A percentile compares a stretch with the other conserved stretches of the same genome.
These are phyloP conservation scores for Rhea pennata DNA, from an alignment of 2,113 vertebrate genomes.

Conservation along the genomic window DNA sequence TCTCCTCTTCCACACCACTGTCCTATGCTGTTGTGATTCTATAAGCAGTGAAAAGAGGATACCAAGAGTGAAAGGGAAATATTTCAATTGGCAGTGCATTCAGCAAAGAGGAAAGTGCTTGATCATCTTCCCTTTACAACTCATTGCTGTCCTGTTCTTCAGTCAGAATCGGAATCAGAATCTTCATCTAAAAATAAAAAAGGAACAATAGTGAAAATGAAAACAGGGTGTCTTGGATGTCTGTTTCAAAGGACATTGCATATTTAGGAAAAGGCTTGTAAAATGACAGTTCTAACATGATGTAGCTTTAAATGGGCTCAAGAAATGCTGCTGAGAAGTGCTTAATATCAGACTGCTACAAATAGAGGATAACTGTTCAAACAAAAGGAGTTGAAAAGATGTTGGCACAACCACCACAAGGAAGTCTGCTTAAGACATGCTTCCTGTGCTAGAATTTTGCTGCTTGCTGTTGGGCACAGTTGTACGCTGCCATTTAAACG, in stretches of 20 bases:
- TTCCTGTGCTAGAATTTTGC: not conserved
- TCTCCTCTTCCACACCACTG: not conserved
- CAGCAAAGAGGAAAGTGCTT: constrained; percentile 8
- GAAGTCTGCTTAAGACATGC: not conserved
- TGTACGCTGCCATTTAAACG: not conserved
- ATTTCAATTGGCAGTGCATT: constrained; percentile 9
- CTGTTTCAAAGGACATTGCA: rapidly evolving
- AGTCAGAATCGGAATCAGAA: constrained; percentile 89
- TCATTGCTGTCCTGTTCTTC: constrained; percentile 50
- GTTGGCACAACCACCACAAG: not conserved
- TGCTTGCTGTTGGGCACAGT: not conserved
- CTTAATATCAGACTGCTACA: not conserved
- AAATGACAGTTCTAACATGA: not conserved
- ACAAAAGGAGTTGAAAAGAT: not conserved
- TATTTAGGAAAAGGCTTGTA: not conserved
- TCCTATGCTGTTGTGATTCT: not conserved
- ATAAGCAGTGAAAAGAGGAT: not conserved
- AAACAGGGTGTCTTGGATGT: not conserved
- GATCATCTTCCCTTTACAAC: not conserved
- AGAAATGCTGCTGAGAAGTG: not conserved
- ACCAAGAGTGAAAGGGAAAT: not conserved
- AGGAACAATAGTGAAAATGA: not conserved
- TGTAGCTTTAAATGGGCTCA: not conserved
- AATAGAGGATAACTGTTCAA: not conserved
- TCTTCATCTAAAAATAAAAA: constrained; percentile 80